These are phyloP conservation scores for Drosophila dives DNA, from an alignment of 2,888 invertebrate genomes.

Conservation along the genomic window DNA sequence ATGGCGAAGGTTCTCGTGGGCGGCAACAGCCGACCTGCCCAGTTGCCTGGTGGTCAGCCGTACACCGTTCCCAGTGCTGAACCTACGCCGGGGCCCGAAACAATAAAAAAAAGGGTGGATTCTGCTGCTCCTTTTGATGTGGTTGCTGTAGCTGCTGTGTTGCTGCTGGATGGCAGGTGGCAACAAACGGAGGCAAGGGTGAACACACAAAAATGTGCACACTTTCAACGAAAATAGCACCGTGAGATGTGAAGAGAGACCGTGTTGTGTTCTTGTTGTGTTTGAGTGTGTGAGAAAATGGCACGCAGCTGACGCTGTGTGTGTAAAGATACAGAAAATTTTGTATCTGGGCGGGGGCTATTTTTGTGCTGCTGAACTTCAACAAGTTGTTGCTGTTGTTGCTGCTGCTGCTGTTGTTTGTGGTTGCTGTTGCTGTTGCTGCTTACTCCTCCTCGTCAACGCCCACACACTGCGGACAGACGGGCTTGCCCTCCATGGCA, in stretches of 20 bases:
- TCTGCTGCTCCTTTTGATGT: conserved; percentile 19
- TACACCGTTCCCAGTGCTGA: conserved; percentile 1
- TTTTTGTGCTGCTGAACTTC: conserved; percentile 65
- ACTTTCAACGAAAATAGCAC: conserved; percentile 72
- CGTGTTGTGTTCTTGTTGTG: not conserved
- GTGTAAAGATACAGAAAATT: conserved; percentile 21
- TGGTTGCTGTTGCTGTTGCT: conserved; percentile 2
- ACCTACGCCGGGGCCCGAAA: conserved; percentile 5
- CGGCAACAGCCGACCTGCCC: conserved; percentile 49
- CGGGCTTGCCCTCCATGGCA: conserved; percentile 98
- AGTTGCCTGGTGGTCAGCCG: conserved; percentile 42
- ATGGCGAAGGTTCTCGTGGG: not conserved
- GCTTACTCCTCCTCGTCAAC: conserved; percentile 92
- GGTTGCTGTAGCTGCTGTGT: not conserved
- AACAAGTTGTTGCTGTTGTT: conserved; percentile 49
- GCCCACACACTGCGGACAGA: conserved; percentile 96
- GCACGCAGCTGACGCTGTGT: conserved; percentile 58
- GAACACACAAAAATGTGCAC: conserved; percentile 46
- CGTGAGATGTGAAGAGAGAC: conserved; percentile 12
- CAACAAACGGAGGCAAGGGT: conserved; percentile 17
- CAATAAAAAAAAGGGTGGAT: not conserved
- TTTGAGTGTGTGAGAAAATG: conserved; percentile 39
- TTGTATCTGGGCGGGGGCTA: conserved; percentile 57
- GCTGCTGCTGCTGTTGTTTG: conserved; percentile 7
- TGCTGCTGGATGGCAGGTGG: conserved; percentile 22